Percentiles rank a stretch among this genome's conserved stretches.
phyloP scores from a whole-genome alignment of 2,888 invertebrate genomes.

The Ashinkailepas kermadecensis region DNA sequence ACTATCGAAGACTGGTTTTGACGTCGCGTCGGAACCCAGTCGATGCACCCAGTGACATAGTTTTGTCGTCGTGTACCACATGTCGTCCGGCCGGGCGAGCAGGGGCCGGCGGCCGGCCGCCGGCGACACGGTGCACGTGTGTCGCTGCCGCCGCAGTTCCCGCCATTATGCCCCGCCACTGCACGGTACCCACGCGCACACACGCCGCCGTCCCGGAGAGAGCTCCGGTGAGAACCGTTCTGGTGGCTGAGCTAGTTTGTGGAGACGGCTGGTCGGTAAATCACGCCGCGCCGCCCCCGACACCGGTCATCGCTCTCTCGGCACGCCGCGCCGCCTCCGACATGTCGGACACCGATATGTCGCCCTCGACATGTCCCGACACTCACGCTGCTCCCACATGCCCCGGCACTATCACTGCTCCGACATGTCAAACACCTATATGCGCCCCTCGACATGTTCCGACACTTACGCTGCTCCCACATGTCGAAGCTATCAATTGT shows the following conservation, averaged over 20 bases:
- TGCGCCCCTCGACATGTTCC: no score
- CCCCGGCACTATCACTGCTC: no score
- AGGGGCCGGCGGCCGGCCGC: background rate
- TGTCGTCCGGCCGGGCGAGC: background rate
- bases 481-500: no score
- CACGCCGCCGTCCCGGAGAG: background rate
- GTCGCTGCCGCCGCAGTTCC: background rate
- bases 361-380: no score
- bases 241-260: background rate
- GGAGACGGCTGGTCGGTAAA: background rate
- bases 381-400: no score
- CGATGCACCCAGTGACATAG: background rate
- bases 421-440: no score
- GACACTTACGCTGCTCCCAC: no score
- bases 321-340: background rate
- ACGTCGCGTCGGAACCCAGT: background rate
- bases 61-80: background rate
- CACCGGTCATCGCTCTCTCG: background rate
- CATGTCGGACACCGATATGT: background rate
- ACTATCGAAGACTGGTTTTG: no score
- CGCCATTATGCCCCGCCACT: background rate
- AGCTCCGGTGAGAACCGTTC: background rate
- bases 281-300: background rate
- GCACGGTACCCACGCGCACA: conserved; percentile 3
- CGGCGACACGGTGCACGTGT: background rate